Base-by-base conservation (phyloP, 30 jellyfish, hydroid and myxozoan genomes). In the Clytia hemisphaerica region DNA sequence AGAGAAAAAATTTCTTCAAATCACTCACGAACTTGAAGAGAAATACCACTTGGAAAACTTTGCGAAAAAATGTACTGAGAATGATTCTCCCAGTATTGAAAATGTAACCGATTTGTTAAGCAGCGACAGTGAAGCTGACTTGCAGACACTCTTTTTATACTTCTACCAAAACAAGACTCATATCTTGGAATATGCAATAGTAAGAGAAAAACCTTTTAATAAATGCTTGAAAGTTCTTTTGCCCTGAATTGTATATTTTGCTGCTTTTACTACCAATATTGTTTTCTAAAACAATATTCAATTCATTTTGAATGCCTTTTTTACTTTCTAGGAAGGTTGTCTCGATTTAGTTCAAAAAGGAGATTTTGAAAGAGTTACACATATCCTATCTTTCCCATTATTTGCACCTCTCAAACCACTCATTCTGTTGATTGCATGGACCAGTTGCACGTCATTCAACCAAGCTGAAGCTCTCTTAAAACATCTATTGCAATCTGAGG, bases 361-460 rank as follows among this genome's bases (percentile, higher is more conserved):
- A 15, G 35, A 51, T 4, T 54, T 69, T 51, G 45, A 50, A 14
- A 22, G 14, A 7, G 83, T 83, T 0, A 28, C 80, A 10, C 72
- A 53, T 22, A 38, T 84, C 6, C 67, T 84, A 22, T 28, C 58
- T 1, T 78, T 91, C 6, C 74, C 75, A n/a, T 68, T 67, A 7
- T 46, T 77, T 34, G 74, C 45, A 28, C 65, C 79, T 0, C 76
- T 84, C 45, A 77, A 42, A 45, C 88, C 92, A 15, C 65, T 88
- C 46, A 74, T 88, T 37, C 57, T 80, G 9, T 73, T 88, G 47
- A 40, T 74, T 45, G 79, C 94, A 6, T 88, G 97, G 97, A 46
- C 92, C 6, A 48, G 31, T 2, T 74, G 94, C 38, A 25, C 85
- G 15, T 49, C 93, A n/a, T 78, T 16, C 44, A 64, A 45, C 2